phyloP scores from a whole-genome alignment of 2,113 vertebrate species.

The Actenoides hombroni region DNA sequence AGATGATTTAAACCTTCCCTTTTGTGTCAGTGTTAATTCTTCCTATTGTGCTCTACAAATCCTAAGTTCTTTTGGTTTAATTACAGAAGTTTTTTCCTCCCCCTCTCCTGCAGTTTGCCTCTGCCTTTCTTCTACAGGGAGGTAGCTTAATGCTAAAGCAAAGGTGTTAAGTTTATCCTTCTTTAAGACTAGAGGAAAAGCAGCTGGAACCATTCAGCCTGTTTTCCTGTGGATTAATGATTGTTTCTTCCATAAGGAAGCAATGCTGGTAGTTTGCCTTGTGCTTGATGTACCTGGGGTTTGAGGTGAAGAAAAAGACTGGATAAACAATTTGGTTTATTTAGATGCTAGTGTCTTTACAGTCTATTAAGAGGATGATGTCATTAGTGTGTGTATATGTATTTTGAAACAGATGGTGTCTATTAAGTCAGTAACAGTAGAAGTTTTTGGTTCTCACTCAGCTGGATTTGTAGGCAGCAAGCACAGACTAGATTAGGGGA shows the following conservation, averaged over 20 bases:
- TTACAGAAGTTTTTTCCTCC: not conserved
- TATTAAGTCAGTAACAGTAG: not conserved
- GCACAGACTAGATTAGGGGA: no score
- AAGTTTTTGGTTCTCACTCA: not conserved
- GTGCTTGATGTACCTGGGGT: not conserved
- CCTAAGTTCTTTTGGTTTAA: not conserved
- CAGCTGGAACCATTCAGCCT: not conserved
- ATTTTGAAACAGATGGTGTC: conserved; percentile 47
- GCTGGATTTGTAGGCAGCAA: not conserved
- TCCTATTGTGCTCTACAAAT: not conserved
- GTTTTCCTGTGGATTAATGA: not conserved
- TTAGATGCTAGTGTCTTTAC: not conserved
- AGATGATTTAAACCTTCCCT: not conserved
- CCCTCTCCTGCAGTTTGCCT: not conserved
- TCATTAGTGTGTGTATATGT: not conserved
- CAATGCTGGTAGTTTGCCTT: not conserved
- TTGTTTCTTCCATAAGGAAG: not conserved
- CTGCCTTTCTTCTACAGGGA: not conserved
- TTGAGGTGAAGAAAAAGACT: not conserved
- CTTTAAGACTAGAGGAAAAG: not conserved
- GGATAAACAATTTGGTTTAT: not conserved
- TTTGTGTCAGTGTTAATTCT: not conserved
- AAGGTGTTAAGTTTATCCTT: conserved; percentile 29
- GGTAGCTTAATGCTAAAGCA: not conserved
- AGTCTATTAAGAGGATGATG: not conserved